A percentile compares a stretch with the other conserved stretches of the same genome.
Conservation (phyloP, 2,888 invertebrate species). For the Theretra japonica region DNA sequence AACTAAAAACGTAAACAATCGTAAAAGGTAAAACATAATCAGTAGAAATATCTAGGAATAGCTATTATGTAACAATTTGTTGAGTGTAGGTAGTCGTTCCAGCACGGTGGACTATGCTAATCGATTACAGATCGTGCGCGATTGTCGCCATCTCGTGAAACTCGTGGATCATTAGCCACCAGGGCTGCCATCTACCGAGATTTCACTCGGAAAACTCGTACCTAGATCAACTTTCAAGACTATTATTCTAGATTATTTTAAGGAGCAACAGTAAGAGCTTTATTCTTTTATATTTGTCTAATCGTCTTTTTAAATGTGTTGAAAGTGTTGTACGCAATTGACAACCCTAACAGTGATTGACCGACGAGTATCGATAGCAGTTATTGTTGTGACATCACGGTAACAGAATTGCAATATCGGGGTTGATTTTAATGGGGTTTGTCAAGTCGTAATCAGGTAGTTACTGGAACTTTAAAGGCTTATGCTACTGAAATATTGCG, state of each 20-base stretch:
- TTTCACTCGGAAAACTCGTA: not conserved
- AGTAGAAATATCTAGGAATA: not conserved
- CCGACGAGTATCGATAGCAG: not conserved
- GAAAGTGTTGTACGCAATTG: not conserved
- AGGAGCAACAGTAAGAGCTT: not conserved
- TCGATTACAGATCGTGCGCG: constrained; percentile 24
- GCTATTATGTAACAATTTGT: not conserved
- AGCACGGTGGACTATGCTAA: constrained; percentile 1
- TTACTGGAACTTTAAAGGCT: no score
- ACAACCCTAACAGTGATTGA: not conserved
- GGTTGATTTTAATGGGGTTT: not conserved
- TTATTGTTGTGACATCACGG: constrained; percentile 10
- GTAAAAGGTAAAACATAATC: not conserved
- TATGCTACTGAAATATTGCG: no score
- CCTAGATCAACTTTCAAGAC: no score
- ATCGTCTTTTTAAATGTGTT: no score
- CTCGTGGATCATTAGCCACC: constrained; percentile 12
- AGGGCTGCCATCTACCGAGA: not conserved
- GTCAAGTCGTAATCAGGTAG: not conserved
- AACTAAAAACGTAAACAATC: not conserved
- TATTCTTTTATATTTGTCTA: not conserved
- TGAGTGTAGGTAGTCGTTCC: not conserved
- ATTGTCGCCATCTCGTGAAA: constrained; percentile 23
- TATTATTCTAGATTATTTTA: not conserved
- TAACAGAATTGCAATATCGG: constrained; percentile 1